These are phyloP conservation scores for Falco novaeseelandiae DNA, from an alignment of 2,797 vertebrate species.

Conservation along the genomic window DNA sequence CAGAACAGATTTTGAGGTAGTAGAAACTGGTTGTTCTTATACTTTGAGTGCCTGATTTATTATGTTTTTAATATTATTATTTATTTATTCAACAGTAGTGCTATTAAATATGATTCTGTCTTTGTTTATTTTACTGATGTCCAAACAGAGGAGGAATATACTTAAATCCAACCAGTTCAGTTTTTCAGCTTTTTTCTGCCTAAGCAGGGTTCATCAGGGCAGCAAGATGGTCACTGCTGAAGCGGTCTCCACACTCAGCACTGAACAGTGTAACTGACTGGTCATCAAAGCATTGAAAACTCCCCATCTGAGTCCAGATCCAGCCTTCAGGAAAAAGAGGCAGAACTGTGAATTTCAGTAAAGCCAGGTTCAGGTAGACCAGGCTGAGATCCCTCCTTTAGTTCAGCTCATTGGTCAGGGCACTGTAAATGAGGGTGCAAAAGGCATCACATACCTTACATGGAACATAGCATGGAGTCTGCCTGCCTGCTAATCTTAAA, in stretches of 20 bases:
- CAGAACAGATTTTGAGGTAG: not conserved
- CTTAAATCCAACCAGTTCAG: not conserved
- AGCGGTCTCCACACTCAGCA: not conserved
- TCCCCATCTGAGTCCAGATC: not conserved
- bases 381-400: not conserved
- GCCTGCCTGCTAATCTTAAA: not conserved
- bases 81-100: not conserved
- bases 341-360: not conserved
- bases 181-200: not conserved
- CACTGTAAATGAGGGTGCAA: not conserved
- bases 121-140: not conserved
- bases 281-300: not conserved
- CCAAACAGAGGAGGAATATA: not conserved
- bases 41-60: not conserved
- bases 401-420: not conserved
- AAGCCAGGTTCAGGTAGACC: not conserved
- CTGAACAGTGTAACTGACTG: not conserved
- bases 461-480: not conserved
- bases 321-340: not conserved
- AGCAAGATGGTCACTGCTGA: not conserved
- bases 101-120: not conserved
- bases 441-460: not conserved
- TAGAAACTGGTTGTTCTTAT: not conserved
- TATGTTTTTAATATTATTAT: not conserved
- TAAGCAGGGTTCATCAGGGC: not conserved